Percentiles rank a stretch among this genome's conserved stretches.
phyloP scores from a whole-genome alignment of 2,888 invertebrate species.

The Teinopalpus imperialis region DNA sequence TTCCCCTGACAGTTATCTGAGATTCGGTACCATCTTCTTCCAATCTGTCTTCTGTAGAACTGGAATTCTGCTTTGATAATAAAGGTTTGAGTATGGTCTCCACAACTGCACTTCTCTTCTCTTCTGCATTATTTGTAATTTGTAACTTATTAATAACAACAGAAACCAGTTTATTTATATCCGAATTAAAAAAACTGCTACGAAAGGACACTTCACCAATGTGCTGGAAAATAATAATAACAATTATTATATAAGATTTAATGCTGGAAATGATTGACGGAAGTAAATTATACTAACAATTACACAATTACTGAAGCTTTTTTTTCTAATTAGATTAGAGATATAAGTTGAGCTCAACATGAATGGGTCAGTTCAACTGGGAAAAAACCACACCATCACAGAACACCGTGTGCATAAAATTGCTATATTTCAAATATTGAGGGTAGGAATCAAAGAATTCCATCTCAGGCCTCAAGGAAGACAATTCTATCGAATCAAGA shows the following conservation, averaged over 20 bases:
- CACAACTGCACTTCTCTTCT: conserved; percentile 63
- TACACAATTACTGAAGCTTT: no score
- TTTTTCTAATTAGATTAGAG: no score
- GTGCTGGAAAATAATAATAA: conserved; percentile 80
- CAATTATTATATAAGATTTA: neutral
- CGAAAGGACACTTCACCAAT: conserved; percentile 92
- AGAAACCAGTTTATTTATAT: conserved; percentile 91
- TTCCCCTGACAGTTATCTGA: conserved; percentile 40
- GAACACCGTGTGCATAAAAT: no score
- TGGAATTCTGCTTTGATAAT: conserved; percentile 71
- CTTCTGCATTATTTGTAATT: conserved; percentile 88
- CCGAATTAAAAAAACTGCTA: conserved; percentile 94
- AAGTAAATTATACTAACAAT: no score
- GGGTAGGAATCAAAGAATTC: no score
- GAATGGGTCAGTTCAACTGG: no score
- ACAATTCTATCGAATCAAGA: no score
- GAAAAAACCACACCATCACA: no score
- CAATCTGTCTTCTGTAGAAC: conserved; percentile 40
- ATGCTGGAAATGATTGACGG: no score
- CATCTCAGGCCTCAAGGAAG: no score
- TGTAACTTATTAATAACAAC: conserved; percentile 91
- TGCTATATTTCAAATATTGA: no score
- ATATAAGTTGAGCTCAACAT: no score
- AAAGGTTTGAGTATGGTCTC: conserved; percentile 75
- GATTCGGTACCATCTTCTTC: conserved; percentile 34